These are phyloP conservation scores for Jordanella pulchra DNA, from an alignment of 2,797 vertebrate species.

Conservation along the genomic window DNA sequence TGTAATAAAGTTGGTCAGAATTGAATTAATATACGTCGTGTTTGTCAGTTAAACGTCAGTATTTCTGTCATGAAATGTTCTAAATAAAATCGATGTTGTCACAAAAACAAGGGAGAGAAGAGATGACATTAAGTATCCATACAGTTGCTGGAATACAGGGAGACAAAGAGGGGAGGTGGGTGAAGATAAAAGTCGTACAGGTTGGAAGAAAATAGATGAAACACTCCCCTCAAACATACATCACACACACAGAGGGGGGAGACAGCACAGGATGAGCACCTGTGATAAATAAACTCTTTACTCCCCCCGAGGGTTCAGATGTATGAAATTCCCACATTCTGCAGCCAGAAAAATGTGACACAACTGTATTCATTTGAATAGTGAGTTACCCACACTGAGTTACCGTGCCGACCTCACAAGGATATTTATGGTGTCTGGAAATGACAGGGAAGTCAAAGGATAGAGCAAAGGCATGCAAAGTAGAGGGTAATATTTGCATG, in stretches of 20 bases:
- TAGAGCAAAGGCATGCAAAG: conserved; percentile 11
- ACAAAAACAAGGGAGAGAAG: conserved; percentile 7
- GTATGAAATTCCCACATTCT: conserved; percentile 58
- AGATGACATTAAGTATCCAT: conserved; percentile 23
- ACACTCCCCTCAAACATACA: conserved; percentile 51
- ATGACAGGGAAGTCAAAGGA: conserved; percentile 57
- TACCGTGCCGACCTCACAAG: conserved; percentile 24
- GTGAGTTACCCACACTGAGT: conserved; percentile 53
- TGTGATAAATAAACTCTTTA: conserved; percentile 69
- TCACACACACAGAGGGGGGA: conserved; percentile 45
- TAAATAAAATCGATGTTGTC: too few species aligned
- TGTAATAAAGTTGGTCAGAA: too few species aligned
- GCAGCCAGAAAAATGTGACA: conserved; percentile 63
- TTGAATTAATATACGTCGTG: too few species aligned
- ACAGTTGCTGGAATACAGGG: conserved; percentile 49
- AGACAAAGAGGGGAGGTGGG: conserved; percentile 29
- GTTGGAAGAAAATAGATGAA: conserved; percentile 37
- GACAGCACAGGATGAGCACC: conserved; percentile 55
- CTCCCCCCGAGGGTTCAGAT: conserved; percentile 58
- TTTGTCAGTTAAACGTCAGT: too few species aligned
- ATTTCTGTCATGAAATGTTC: too few species aligned
- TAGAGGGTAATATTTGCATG: not conserved
- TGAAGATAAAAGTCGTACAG: conserved; percentile 30
- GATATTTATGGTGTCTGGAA: conserved; percentile 68
- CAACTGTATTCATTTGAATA: conserved; percentile 66